Evolutionary conservation across 2,797 vertebrate species (phyloP).

Genomic region (Dendrocincla fuliginosa): DNA sequence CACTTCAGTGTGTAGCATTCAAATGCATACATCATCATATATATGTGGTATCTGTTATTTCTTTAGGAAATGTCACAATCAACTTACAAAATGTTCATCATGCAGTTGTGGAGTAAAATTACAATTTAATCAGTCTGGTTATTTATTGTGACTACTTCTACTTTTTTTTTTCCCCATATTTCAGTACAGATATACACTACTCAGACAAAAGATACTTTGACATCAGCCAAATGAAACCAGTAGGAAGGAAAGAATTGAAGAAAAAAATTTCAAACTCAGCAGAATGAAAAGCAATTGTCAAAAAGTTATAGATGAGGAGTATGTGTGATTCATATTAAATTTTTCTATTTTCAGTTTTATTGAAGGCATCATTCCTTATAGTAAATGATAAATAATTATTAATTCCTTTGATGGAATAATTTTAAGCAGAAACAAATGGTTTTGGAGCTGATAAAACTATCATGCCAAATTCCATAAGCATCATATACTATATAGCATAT

Average conservation of each 20-base stretch:
- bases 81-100: neutral
- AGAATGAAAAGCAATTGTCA: neutral
- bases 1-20: neutral
- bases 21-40: neutral
- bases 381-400: neutral
- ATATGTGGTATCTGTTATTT: neutral
- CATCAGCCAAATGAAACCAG: neutral
- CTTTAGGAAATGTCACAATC: neutral
- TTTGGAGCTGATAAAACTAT: neutral
- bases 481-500: neutral
- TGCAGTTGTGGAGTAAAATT: neutral
- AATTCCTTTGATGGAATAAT: neutral
- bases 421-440: neutral
- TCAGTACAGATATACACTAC: neutral
- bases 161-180: neutral
- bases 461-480: neutral
- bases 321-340: neutral
- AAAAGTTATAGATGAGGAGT: neutral
- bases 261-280: neutral
- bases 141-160: neutral
- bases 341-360: neutral
- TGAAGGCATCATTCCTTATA: neutral
- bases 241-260: neutral
- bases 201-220: neutral
- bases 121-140: neutral